Evolutionary conservation across 35 echinoderm and acorn worm species (phyloP).

Genomic region (Stichopus chloronotus): DNA sequence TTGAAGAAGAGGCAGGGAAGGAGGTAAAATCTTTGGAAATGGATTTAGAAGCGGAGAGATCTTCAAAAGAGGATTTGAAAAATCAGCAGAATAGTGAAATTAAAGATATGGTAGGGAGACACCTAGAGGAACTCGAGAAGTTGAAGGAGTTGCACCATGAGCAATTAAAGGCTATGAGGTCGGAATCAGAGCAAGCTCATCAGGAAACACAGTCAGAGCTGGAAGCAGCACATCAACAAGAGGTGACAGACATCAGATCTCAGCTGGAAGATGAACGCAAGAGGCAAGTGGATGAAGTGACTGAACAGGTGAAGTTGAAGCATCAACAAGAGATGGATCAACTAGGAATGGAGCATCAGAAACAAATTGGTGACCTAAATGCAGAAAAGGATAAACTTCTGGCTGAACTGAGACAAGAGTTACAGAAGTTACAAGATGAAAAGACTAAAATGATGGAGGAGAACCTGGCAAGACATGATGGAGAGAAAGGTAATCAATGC

Average conservation of each 20-base stretch:
- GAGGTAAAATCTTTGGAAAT: constrained; percentile 61
- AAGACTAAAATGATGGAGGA: constrained; percentile 45
- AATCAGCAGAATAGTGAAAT: constrained; percentile 57
- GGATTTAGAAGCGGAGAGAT: constrained; percentile 56
- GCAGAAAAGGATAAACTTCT: constrained; percentile 29
- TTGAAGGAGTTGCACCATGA: constrained; percentile 62
- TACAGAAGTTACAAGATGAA: constrained; percentile 38
- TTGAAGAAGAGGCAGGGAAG: constrained; percentile 73
- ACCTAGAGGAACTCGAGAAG: constrained; percentile 47
- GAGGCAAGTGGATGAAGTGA: constrained; percentile 48
- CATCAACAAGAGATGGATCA: constrained; percentile 46
- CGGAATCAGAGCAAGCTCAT: constrained; percentile 47
- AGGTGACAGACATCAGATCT: constrained; percentile 3
- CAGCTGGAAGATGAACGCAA: constrained; percentile 24
- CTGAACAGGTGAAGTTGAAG: constrained; percentile 52
- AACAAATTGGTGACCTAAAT: constrained; percentile 61
- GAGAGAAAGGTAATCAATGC: constrained; percentile 55
- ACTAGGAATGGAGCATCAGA: constrained; percentile 60
- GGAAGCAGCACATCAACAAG: constrained; percentile 58
- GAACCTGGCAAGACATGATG: not conserved
- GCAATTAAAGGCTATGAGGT: constrained; percentile 45
- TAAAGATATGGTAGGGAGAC: constrained; percentile 44
- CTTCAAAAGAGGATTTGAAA: constrained; percentile 23
- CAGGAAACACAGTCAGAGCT: constrained; percentile 34
- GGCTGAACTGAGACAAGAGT: constrained; percentile 31